Evolutionary conservation across 1,140 invertebrate species (phyloP).

Genomic region (Olivierus martensii): DNA sequence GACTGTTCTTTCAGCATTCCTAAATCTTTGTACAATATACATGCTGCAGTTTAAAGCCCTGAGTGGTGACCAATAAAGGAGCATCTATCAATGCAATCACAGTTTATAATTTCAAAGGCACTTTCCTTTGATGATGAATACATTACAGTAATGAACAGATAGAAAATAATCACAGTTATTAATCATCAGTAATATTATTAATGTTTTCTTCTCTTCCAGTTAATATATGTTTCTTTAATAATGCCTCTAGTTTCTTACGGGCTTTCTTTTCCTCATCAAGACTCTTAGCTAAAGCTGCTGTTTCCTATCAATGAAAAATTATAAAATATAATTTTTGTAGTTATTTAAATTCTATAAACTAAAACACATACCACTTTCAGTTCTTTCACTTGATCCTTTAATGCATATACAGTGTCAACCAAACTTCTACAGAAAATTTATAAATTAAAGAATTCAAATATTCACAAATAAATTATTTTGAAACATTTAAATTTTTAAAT

Average conservation of each 20-base stretch:
- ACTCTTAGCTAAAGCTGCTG: constrained; percentile 7
- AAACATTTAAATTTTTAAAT: not conserved
- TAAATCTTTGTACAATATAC: too few relatives aligned
- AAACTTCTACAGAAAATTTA: constrained; percentile 41
- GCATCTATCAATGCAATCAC: too few relatives aligned
- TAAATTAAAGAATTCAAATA: not conserved
- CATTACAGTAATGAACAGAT: too few relatives aligned
- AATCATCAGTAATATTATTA: not conserved
- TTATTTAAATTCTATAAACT: not conserved
- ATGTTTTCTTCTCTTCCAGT: not conserved
- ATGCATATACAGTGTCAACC: constrained; percentile 50
- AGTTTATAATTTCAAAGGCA: too few relatives aligned
- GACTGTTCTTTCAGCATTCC: too few relatives aligned
- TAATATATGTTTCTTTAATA: constrained; percentile 24
- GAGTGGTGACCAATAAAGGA: too few relatives aligned
- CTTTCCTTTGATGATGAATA: too few relatives aligned
- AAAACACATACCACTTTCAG: constrained; percentile 37
- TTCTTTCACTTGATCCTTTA: constrained; percentile 46
- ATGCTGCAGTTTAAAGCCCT: too few relatives aligned
- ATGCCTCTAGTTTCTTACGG: constrained; percentile 22
- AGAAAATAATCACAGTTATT: not conserved
- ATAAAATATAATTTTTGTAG: too few relatives aligned
- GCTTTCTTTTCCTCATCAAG: constrained; percentile 15
- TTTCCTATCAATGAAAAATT: not conserved
- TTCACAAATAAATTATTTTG: not conserved